Base-by-base conservation (phyloP, 2,113 vertebrate species). In the Sterna hirundo region DNA sequence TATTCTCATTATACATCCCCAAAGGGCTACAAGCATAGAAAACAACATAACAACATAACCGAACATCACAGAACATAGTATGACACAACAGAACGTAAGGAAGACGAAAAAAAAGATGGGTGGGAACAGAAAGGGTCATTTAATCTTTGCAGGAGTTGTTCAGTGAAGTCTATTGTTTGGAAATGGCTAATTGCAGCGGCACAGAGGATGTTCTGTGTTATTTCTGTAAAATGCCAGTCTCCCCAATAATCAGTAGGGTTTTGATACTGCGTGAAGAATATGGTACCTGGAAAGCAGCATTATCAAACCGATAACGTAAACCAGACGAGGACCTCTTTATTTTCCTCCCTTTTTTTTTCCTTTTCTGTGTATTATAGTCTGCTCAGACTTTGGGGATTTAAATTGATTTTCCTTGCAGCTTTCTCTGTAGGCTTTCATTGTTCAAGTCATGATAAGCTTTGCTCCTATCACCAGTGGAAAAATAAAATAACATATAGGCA, bases 1-100 rank as follows among this genome's bases (percentile, higher is more conserved):
- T 85, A 4, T 87, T 84, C 30, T 86, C 86, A 92, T 88, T 94
- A 79, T 51, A 68, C 61, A 92, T 83, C 51, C 93, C 95, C 77
- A 88, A 88, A 66, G 85, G 92, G 85, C 47, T 88, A 60, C 66
- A 87, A 83, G 40, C n/a, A 1, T 36, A 38, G 91, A 65, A 96
- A 97, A 93, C 42, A 96, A 86, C 38, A 69, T 57, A 88, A 57
- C 36, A 93, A 86, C 0, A 0, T 55, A 88, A 57, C 17, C 22
- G n/a, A 44, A 76, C 42, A 60, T 54, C 84, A 70, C 44, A 42
- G 36, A 90, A 92, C 71, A 55, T 64, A 87, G 51, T 13, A 90
- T 90, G 72, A 77, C 86, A 95, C 83, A 93, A 72, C 14, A 78
- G 32, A 91, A 82, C 34, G 64, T 14, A 69, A 72, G 20, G 58